Evolutionary conservation across 2,888 invertebrate species (phyloP).

Genomic region (Harpagoxenus sublaevis): DNA sequence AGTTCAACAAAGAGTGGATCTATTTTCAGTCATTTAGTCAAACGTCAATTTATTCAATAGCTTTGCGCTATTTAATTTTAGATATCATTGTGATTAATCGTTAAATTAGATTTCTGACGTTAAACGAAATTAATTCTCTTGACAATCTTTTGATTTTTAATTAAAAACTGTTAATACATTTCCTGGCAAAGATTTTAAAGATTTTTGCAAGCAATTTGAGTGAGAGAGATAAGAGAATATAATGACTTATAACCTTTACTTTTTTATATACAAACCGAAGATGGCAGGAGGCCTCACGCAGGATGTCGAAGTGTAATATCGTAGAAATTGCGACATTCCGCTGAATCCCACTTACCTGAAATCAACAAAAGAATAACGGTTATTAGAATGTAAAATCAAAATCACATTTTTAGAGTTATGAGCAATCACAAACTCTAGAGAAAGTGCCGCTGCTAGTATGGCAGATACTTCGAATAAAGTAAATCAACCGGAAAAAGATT

Average conservation of each 20-base stretch:
- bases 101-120: not conserved
- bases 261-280: not conserved
- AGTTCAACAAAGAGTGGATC: not conserved
- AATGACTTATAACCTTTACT: not conserved
- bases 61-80: not conserved
- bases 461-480: not conserved
- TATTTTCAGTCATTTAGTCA: not conserved
- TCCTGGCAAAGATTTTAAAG: not conserved
- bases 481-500: not conserved
- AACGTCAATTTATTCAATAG: not conserved
- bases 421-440: not conserved
- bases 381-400: not conserved
- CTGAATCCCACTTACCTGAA: constrained; percentile 18
- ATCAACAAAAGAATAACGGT: not conserved
- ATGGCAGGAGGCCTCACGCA: not conserved
- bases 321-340: not conserved
- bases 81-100: not conserved
- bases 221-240: not conserved
- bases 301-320: not conserved
- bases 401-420: not conserved
- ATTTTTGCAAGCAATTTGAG: not conserved
- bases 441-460: not conserved
- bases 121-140: not conserved
- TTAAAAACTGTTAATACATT: not conserved
- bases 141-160: not conserved